Conservation (phyloP, 2,113 vertebrate species). For the Pica pica region DNA sequence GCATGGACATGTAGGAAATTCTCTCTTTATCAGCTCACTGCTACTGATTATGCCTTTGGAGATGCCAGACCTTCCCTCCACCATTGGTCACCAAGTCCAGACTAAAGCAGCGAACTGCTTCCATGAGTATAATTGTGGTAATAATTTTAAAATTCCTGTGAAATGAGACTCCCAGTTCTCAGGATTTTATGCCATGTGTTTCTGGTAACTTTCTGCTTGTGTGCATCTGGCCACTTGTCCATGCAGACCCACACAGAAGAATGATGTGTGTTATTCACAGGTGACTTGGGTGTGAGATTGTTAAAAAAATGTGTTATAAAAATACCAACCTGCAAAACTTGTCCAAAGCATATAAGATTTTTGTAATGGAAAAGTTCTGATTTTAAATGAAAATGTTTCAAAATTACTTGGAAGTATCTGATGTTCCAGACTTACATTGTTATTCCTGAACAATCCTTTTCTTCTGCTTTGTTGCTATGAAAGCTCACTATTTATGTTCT, state of each 20-base stretch:
- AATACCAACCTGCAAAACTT: background rate
- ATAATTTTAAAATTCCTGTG: background rate
- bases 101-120: background rate
- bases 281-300: background rate
- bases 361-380: background rate
- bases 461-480: background rate
- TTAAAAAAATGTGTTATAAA: background rate
- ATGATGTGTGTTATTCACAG: background rate
- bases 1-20: background rate
- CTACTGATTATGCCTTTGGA: background rate
- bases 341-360: background rate
- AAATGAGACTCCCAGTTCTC: background rate
- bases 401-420: background rate
- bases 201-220: background rate
- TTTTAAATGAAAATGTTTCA: background rate
- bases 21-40: background rate
- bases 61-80: background rate
- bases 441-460: background rate
- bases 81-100: background rate
- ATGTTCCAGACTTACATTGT: background rate
- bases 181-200: background rate
- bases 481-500: background rate
- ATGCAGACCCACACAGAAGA: background rate
- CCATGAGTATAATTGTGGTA: background rate
- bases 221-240: background rate